Evolutionary conservation across 2,888 invertebrate genomes (phyloP).

Genomic region (Scaptomyza tumidula): DNA sequence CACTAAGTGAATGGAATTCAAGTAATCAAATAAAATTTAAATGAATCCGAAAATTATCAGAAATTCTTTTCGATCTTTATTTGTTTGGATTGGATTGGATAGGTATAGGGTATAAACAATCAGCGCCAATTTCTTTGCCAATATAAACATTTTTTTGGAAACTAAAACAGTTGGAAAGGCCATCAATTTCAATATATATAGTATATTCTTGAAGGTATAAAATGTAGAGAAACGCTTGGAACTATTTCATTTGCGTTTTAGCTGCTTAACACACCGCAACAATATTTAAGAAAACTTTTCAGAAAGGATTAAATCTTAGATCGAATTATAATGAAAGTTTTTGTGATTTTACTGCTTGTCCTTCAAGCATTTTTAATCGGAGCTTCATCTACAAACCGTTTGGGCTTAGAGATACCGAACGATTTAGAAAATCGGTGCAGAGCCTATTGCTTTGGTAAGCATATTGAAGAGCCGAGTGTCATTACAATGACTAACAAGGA

Average conservation of each 20-base stretch:
- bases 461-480: neutral
- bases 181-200: neutral
- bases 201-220: slow-evolving; percentile 14
- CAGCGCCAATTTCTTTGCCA: neutral
- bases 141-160: slow-evolving; percentile 1
- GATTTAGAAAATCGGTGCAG: slow-evolving; percentile 10
- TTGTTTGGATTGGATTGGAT: neutral
- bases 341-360: slow-evolving; percentile 19
- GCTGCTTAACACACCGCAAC: slow-evolving; percentile 1
- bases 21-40: slow-evolving; percentile 70
- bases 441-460: slow-evolving; percentile 16
- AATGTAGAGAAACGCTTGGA: neutral
- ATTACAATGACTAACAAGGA: slow-evolving; percentile 4
- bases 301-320: neutral
- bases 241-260: slow-evolving; percentile 21
- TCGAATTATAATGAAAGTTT: slow-evolving; percentile 21
- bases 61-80: slow-evolving; percentile 6
- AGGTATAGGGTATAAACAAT: neutral
- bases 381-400: slow-evolving; percentile 5
- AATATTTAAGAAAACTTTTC: neutral
- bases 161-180: neutral
- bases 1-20: slow-evolving; percentile 72
- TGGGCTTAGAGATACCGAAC: neutral
- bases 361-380: slow-evolving; percentile 6
- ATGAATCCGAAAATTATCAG: slow-evolving; percentile 58